Evolutionary conservation across 2,113 vertebrate species (phyloP), one percentile per base, ranked within the genome.

Genomic region (Cephalopholis sonnerati): DNA sequence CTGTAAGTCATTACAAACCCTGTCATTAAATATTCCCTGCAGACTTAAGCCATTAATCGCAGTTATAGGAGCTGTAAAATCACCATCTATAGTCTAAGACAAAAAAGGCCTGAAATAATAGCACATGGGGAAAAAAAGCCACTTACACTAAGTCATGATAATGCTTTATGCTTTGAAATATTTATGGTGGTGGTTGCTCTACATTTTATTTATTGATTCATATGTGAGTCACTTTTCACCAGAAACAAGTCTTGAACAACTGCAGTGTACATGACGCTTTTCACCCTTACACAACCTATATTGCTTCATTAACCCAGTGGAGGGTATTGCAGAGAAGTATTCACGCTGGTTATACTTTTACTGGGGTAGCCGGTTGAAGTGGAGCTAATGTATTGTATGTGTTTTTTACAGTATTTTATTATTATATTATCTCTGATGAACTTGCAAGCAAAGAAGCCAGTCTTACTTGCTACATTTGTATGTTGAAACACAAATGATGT

Each of bases 1-100:
- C 93, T 89, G 85, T 95, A 94, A 95, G 92, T 94, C 91, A 91
- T 91, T 93, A 94, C 96, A 96, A 96, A 95, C 92, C 93, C 88
- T 92, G 87, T 95, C 94, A 91, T 94, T 92, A 96, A 96, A 96
- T 96, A 96, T 94, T 94, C 95, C 94, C 74, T 92, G 66, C 86
- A 96, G 94, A 97, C 96, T 96, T 96, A 59, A 84, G 83, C 88
- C 93, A 96, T 96, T 96, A 96, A 95, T 97, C 96, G 95, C 94
- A 94, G 93, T 44, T 63, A 24, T 25, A 75, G 71, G 29, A 74
- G 54, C 65, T 27, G 53, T 54, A 65, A 17, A 27, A 65, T 39
- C 53, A 22, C 25, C 48, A 4, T 15, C 36, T 2, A 5, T 24
- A 22, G 50, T 53, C 18, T 55, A 44, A 75, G 61, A 3, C 22